phyloP scores from a whole-genome alignment of 2,797 vertebrate species.

The Lacerta agilis region DNA sequence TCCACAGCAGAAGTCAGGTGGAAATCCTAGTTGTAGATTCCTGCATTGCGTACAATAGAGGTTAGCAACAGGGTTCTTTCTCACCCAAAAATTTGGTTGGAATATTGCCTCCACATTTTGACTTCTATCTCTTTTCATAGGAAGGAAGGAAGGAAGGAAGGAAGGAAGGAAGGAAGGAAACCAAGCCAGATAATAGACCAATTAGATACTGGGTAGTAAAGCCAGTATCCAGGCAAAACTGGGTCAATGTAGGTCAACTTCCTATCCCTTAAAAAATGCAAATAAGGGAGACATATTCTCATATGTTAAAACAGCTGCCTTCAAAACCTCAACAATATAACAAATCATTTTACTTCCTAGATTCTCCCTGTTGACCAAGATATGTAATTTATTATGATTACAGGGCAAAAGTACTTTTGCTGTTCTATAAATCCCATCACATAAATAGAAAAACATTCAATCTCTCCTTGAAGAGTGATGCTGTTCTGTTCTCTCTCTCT shows the following conservation, averaged over 20 bases:
- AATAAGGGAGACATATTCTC: background rate
- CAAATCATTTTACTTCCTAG: constrained; percentile 18
- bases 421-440: constrained; percentile 7
- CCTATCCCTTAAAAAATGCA: background rate
- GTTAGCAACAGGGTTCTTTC: no score
- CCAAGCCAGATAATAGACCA: background rate
- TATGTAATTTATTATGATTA: constrained; percentile 22
- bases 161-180: background rate
- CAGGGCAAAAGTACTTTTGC: constrained; percentile 16
- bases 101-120: background rate
- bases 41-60: background rate
- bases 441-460: constrained; percentile 15
- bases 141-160: background rate
- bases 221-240: background rate
- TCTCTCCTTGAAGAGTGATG: constrained; percentile 1
- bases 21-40: background rate
- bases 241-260: background rate
- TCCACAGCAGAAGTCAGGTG: background rate
- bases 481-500: background rate
- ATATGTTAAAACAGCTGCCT: background rate
- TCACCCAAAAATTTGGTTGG: no score
- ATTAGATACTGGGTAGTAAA: background rate
- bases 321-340: background rate
- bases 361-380: background rate
- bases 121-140: background rate